Percentiles rank a stretch among this genome's conserved stretches.
Conservation (phyloP, 2,888 invertebrate species). For the Eudemis profundana region DNA sequence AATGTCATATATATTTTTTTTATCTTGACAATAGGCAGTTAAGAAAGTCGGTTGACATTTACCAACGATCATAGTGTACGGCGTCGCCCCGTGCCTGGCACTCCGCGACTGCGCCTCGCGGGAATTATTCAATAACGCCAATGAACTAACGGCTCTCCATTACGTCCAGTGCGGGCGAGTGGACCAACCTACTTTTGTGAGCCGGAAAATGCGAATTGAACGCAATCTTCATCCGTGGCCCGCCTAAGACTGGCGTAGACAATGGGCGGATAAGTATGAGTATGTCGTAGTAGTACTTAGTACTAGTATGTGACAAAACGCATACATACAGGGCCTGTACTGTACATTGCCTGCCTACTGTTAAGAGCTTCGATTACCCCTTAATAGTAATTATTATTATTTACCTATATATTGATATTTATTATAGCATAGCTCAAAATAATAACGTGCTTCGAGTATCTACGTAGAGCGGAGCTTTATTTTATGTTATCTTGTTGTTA, state of each 20-base stretch:
- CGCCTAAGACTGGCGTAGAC: conserved; percentile 56
- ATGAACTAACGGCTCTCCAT: conserved; percentile 82
- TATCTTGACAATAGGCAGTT: conserved; percentile 10
- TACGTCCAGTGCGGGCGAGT: conserved; percentile 72
- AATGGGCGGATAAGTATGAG: no score
- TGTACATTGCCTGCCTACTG: no score
- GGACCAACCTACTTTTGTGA: conserved; percentile 79
- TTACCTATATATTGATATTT: no score
- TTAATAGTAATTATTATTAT: no score
- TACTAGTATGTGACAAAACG: no score
- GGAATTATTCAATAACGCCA: conserved; percentile 84
- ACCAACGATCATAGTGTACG: conserved; percentile 62
- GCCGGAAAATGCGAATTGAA: conserved; percentile 84
- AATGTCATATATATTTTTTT: conserved; percentile 48
- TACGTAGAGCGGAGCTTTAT: no score
- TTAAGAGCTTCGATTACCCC: no score
- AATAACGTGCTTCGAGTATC: no score
- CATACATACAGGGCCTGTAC: no score
- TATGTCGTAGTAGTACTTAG: neutral
- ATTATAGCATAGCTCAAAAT: no score
- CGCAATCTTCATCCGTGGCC: conserved; percentile 77
- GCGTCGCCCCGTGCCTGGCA: conserved; percentile 50
- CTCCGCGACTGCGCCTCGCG: conserved; percentile 58
- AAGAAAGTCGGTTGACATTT: conserved; percentile 47
- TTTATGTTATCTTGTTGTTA: no score